Evolutionary conservation across 2,113 vertebrate species (phyloP), one percentile per base, ranked within the genome.

Genomic region (Probosciger aterrimus): DNA sequence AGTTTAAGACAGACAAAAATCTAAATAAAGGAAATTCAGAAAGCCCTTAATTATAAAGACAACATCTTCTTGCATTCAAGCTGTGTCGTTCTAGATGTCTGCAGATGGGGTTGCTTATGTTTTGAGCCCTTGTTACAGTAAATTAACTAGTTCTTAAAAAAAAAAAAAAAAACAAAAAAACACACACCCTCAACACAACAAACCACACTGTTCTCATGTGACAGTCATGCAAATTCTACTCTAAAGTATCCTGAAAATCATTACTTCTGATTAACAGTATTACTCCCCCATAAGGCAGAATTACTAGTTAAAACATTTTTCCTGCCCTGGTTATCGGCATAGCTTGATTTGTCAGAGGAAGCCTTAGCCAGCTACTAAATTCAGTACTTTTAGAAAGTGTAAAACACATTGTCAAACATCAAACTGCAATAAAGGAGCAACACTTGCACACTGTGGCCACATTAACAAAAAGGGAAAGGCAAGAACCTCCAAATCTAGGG

Each of bases 241-340:
- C 11, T 39, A 78, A 23, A 7, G 49, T 30, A 53, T 5, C 14
- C 25, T 46, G 19, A 39, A 63, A 90, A 46, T 70, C 55, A 12
- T 83, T 67, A 41, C 46, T 73, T 84, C 50, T 74, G 59, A 77
- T 39, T 18, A 24, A 62, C 4, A 67, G 22, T n/a, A 73, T 20
- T 39, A 53, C 0, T 0, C 4, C 7, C 39, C 27, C 1, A 0
- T n/a, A 71, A 65, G 3, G 60, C 53, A 84, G 33, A 69, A 59
- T 47, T 69, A 60, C n/a, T 52, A 50, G 13, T 41, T 22, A 23
- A 24, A 31, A 59, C 22, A 23, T 5, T 18, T 44, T n/a, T 9
- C 22, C 11, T 10, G 63, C 20, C 25, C 16, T 27, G 13, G 14
- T 55, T 69, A 82, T 14, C 53, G 23, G 22, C 7, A 55, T 31